These are phyloP conservation scores for Cydia fagiglandana DNA, from an alignment of 1,140 invertebrate genomes.

Conservation along the genomic window DNA sequence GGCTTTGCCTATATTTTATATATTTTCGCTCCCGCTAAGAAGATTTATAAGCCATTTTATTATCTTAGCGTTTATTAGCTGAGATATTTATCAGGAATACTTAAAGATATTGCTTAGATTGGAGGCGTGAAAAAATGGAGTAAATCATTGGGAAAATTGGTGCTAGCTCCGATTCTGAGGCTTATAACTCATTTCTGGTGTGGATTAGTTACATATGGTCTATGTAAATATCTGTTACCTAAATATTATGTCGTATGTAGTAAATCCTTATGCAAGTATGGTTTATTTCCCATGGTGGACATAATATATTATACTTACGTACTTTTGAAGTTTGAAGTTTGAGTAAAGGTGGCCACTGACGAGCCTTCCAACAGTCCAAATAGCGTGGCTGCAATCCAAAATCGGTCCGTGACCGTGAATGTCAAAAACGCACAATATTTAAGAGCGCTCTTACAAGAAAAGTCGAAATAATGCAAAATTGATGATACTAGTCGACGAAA, in stretches of 20 bases:
- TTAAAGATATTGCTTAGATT: constrained; percentile 64
- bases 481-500: too few relatives aligned
- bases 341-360: too few relatives aligned
- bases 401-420: too few relatives aligned
- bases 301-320: too few relatives aligned
- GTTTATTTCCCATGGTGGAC: too few relatives aligned
- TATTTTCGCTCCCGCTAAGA: constrained; percentile 51
- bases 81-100: constrained; percentile 72
- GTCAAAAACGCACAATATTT: too few relatives aligned
- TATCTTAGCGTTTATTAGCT: constrained; percentile 71
- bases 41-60: constrained; percentile 60
- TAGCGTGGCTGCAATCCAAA: too few relatives aligned
- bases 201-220: neutral
- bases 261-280: neutral
- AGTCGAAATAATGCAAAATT: too few relatives aligned
- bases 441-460: too few relatives aligned
- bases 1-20: constrained; percentile 23
- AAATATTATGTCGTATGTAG: neutral
- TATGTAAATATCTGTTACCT: neutral
- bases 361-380: too few relatives aligned
- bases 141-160: constrained; percentile 22
- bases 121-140: constrained; percentile 47
- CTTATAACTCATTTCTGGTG: neutral
- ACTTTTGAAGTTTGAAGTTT: too few relatives aligned
- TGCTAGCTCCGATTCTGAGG: neutral